A percentile compares a stretch with the other conserved stretches of the same genome.
Evolutionary conservation across 2,797 vertebrate species (phyloP).

Genomic region (Poeciliopsis paucimaculata): DNA sequence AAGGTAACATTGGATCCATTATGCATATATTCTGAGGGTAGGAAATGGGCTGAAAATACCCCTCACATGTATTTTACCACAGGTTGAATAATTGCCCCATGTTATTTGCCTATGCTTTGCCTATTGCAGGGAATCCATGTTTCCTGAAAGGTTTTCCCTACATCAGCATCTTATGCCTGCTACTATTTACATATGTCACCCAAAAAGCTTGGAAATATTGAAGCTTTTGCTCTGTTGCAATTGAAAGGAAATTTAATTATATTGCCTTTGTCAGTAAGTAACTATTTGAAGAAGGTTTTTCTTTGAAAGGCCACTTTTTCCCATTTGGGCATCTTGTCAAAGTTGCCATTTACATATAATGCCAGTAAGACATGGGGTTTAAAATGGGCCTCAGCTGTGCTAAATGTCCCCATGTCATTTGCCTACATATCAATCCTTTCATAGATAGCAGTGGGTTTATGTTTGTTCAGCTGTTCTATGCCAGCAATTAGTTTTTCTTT

Average conservation of each 20-base stretch:
- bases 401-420: background rate
- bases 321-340: slow-evolving; percentile 46
- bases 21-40: background rate
- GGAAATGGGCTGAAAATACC: background rate
- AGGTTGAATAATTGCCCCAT: background rate
- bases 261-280: slow-evolving; percentile 44
- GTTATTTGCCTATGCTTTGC: background rate
- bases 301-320: slow-evolving; percentile 40
- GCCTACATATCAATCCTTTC: background rate
- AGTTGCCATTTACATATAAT: background rate
- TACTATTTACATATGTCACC: background rate
- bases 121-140: background rate
- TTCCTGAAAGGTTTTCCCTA: background rate
- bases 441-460: background rate
- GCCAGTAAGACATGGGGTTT: background rate
- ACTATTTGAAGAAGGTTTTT: slow-evolving; percentile 29
- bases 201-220: background rate
- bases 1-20: background rate
- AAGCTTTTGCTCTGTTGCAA: background rate
- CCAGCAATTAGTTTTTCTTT: slow-evolving; percentile 35
- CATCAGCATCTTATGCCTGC: background rate
- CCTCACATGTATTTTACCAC: background rate
- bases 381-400: background rate
- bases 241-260: background rate
- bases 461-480: slow-evolving; percentile 28